Percentiles rank a stretch among this genome's conserved stretches.
phyloP scores from a whole-genome alignment of 37 sponge, comb jelly and placozoan species.

The Amphimedon queenslandica region DNA sequence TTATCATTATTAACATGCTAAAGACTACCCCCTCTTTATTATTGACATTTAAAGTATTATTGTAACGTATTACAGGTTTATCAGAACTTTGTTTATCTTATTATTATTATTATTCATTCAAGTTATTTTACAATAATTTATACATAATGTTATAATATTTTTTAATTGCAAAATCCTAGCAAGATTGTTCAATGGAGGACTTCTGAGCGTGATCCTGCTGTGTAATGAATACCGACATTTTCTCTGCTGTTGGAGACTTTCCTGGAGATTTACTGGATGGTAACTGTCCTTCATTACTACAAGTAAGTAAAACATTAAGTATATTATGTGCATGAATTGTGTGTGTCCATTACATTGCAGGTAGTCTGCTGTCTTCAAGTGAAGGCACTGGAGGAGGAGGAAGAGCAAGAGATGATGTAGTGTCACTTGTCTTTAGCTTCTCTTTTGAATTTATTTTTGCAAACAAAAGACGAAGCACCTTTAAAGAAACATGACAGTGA shows the following conservation, averaged over 20 bases:
- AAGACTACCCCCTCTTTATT: too few species aligned
- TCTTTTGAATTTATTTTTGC: constrained; percentile 63
- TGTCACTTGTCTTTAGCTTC: not conserved
- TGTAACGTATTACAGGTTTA: too few species aligned
- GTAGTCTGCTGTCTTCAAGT: not conserved
- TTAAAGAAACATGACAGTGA: not conserved
- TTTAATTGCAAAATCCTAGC: too few species aligned
- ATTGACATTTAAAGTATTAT: too few species aligned
- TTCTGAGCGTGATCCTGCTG: not conserved
- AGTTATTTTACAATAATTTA: too few species aligned
- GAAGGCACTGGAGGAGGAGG: not conserved
- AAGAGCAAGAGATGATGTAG: not conserved
- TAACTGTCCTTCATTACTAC: not conserved
- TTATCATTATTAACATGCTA: too few species aligned
- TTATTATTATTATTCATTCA: too few species aligned
- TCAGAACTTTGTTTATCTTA: too few species aligned
- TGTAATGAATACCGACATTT: not conserved
- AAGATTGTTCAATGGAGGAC: too few species aligned
- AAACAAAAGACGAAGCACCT: constrained; percentile 57
- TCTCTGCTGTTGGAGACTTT: not conserved
- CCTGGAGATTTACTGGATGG: not conserved
- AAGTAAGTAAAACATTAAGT: not conserved
- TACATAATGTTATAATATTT: too few species aligned
- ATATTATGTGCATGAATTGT: not conserved
- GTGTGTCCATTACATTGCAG: not conserved